phyloP scores from a whole-genome alignment of 2,888 invertebrate genomes.

The Drosophila niveifrons region DNA sequence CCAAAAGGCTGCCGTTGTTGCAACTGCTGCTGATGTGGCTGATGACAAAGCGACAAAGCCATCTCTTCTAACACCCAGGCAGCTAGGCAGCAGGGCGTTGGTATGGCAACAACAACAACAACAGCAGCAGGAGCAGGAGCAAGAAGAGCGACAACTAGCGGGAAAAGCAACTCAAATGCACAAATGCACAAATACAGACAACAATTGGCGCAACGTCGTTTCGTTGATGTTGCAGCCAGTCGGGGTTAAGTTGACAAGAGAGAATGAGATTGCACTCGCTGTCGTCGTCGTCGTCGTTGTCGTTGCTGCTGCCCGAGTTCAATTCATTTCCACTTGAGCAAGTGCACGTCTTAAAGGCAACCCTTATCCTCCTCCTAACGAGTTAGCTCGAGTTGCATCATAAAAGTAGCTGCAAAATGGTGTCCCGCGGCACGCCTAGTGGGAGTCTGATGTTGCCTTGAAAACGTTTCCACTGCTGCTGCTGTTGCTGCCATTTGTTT shows the following conservation, averaged over 20 bases:
- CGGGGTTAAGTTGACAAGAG: slow-evolving; percentile 81
- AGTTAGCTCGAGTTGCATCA: slow-evolving; percentile 27
- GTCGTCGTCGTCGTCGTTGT: slow-evolving; percentile 24
- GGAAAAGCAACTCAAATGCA: slow-evolving; percentile 43
- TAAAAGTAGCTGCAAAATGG: slow-evolving; percentile 75
- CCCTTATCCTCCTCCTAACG: background rate
- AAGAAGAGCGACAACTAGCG: slow-evolving; percentile 9
- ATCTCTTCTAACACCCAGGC: slow-evolving; percentile 20
- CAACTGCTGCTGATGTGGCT: slow-evolving; percentile 28
- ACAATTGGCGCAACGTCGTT: slow-evolving; percentile 66
- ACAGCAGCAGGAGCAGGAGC: too few species aligned
- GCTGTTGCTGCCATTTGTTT: slow-evolving; percentile 50
- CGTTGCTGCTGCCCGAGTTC: slow-evolving; percentile 72
- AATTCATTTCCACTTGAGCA: slow-evolving; percentile 84
- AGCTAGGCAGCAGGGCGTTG: slow-evolving; percentile 1
- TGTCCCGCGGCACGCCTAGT: slow-evolving; percentile 51
- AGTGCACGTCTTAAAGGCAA: slow-evolving; percentile 76
- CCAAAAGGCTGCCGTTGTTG: slow-evolving; percentile 52
- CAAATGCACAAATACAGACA: slow-evolving; percentile 49
- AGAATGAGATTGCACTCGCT: slow-evolving; percentile 77
- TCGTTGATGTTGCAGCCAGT: slow-evolving; percentile 54
- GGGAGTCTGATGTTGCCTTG: slow-evolving; percentile 66
- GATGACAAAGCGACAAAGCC: slow-evolving; percentile 60
- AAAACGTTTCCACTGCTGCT: slow-evolving; percentile 40
- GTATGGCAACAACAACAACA: background rate